A percentile compares a stretch with the other conserved stretches of the same genome.
Evolutionary conservation across 2,797 vertebrate genomes (phyloP).

Genomic region (Acanthopagrus latus): DNA sequence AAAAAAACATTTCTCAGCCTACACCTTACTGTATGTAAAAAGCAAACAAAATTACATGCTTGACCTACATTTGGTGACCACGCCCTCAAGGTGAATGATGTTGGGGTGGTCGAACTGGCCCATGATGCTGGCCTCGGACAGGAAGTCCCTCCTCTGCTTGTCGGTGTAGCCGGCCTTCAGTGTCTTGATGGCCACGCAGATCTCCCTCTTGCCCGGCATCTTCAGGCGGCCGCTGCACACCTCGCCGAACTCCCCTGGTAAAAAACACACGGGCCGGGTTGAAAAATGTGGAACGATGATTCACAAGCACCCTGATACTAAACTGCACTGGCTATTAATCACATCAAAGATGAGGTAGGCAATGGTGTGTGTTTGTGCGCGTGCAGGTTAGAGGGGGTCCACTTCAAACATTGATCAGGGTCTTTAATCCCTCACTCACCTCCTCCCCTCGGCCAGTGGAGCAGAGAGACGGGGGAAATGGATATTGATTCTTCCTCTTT

Average conservation of each 20-base stretch:
- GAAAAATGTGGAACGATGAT: constrained; percentile 34
- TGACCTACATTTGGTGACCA: constrained; percentile 97
- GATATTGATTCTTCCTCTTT: constrained; percentile 82
- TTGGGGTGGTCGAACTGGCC: constrained; percentile 99
- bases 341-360: constrained; percentile 11
- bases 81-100: constrained; percentile 97
- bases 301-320: constrained; percentile 14
- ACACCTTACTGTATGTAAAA: not conserved
- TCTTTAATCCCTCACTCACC: constrained; percentile 65
- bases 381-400: constrained; percentile 54
- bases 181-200: constrained; percentile 98
- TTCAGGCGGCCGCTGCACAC: constrained; percentile 98
- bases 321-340: constrained; percentile 34
- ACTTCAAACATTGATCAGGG: constrained; percentile 78
- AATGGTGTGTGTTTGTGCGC: constrained; percentile 34
- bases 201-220: constrained; percentile 96
- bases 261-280: not conserved
- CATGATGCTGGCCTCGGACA: constrained; percentile 98
- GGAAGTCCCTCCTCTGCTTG: constrained; percentile 96
- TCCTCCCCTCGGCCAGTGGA: constrained; percentile 60
- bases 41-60: constrained; percentile 5
- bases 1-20: not conserved
- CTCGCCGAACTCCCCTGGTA: constrained; percentile 95
- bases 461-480: constrained; percentile 77
- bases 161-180: constrained; percentile 98